Base-by-base conservation (phyloP, 2,888 invertebrate species). In the Blastobasis lacticolella region DNA sequence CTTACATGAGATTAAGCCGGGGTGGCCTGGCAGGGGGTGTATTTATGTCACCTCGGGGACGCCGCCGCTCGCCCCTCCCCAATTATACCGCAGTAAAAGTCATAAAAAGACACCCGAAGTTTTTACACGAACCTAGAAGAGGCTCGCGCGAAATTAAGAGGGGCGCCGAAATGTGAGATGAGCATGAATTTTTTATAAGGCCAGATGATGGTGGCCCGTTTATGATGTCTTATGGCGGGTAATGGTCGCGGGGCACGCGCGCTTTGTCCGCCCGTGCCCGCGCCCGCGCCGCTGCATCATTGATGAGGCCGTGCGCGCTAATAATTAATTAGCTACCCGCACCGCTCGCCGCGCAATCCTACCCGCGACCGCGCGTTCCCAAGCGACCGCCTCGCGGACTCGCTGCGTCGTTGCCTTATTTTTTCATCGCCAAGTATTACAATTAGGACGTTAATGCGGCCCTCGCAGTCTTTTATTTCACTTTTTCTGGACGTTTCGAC, bases 71-170 rank as follows among this genome's bases (percentile, higher is more conserved):
- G 78, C 85, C 84, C 88, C 87, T 82, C 81, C 87, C 87, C 88
- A 88, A 88, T 88, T 88, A 88, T 88, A 87, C 87, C 87, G 86
- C 87, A 88, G 87, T 88, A 88, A 88, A 87, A 88, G 88, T 87
- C 88, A 88, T 88, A 88, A 88, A 88, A 87, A 88, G 87, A 84
- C 86, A 87, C 86, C 87, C 88, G 84, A 88, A 88, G 88, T 88
- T 87, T 87, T 87, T 87, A 87, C 86, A 86, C 85, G 85, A 81
- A 83, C 78, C 82, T 79, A 86, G 86, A 79, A 83, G 84, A 83
- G 72, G 75, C 85, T 79, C 85, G 82, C 82, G 84, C 82, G 86
- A 87, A 88, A 88, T 88, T 88, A 88, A 88, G 88, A 87, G 83
- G 88, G 88, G 87, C 83, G 84, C 80, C 85, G 87, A 88, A 87